Conservation (phyloP, 2,888 invertebrate genomes). For the Chesias legatella region DNA sequence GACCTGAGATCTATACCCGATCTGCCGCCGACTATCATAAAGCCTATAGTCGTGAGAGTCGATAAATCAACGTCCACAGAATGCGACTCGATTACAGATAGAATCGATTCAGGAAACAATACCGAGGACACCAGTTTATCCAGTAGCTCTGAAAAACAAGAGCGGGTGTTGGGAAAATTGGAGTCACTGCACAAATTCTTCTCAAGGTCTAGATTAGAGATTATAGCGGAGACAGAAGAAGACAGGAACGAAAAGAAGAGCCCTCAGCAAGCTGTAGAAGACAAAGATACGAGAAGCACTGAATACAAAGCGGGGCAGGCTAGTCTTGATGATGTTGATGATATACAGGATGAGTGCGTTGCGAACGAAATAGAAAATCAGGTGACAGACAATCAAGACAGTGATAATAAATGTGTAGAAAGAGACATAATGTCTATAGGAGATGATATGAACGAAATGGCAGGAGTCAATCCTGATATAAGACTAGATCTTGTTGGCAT, state of each 20-base stretch:
- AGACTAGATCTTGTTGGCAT: constrained; percentile 2
- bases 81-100: constrained; percentile 60
- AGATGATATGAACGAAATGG: neutral
- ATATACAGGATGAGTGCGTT: constrained; percentile 59
- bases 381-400: neutral
- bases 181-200: constrained; percentile 70
- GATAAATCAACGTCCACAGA: constrained; percentile 72
- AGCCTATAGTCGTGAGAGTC: constrained; percentile 60
- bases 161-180: constrained; percentile 63
- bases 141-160: constrained; percentile 54
- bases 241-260: constrained; percentile 21
- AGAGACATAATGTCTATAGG: constrained; percentile 2
- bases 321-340: constrained; percentile 70
- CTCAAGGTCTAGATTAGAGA: constrained; percentile 67
- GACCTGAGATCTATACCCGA: constrained; percentile 70
- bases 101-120: constrained; percentile 63
- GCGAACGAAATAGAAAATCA: constrained; percentile 6
- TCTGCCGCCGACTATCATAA: constrained; percentile 64
- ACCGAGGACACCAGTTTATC: constrained; percentile 64
- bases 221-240: constrained; percentile 72
- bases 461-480: neutral
- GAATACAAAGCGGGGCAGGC: constrained; percentile 58
- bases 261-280: constrained; percentile 21
- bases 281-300: constrained; percentile 23
- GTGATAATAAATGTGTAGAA: constrained; percentile 5